A percentile compares a stretch with the other conserved stretches of the same genome.
phyloP scores from a whole-genome alignment of 2,113 vertebrate species.

The Phyllostomus hastatus region DNA sequence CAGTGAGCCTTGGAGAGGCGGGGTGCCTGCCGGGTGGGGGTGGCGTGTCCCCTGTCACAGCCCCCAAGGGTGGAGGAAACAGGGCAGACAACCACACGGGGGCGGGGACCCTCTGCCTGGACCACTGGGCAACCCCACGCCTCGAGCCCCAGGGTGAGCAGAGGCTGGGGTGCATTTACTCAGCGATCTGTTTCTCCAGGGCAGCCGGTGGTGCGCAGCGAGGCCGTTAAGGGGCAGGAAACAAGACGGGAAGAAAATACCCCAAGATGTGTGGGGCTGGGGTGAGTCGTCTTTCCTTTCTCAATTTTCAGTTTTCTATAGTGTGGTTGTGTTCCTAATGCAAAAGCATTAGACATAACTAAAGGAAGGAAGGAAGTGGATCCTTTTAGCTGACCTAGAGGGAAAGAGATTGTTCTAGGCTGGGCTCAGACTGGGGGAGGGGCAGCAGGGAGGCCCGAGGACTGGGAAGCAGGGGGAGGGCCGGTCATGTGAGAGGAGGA shows the following conservation, averaged over 20 bases:
- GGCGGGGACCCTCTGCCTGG: neutral
- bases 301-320: neutral
- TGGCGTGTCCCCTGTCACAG: neutral
- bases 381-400: neutral
- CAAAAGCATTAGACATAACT: neutral
- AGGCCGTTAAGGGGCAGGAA: neutral
- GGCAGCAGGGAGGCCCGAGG: neutral
- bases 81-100: neutral
- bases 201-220: neutral
- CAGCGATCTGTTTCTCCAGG: neutral
- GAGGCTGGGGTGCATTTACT: neutral
- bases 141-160: rapidly evolving
- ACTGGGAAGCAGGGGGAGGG: neutral
- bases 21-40: neutral
- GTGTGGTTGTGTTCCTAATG: neutral
- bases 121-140: rapidly evolving
- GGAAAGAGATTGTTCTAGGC: too few relatives aligned
- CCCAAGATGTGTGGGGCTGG: too few relatives aligned
- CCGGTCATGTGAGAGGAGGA: neutral
- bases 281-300: neutral
- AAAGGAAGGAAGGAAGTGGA: neutral
- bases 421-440: neutral
- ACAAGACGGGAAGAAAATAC: neutral
- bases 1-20: neutral
- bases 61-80: rapidly evolving